Evolutionary conservation across 2,113 vertebrate genomes (phyloP), one percentile per base, ranked within the genome.

Genomic region (Mormyrus lacerda): DNA sequence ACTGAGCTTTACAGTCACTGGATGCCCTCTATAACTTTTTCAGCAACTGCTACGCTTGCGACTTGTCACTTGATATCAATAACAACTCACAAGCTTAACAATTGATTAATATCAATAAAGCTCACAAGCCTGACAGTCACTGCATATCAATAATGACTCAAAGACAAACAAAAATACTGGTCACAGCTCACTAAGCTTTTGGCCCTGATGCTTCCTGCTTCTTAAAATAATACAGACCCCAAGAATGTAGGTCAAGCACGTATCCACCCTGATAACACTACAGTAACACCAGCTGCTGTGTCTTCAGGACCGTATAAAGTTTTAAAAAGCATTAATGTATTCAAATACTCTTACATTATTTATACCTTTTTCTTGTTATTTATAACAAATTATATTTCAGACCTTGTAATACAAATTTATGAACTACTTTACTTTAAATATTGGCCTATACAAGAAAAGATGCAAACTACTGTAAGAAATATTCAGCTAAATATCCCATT

Each of bases 221-320:
- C 90, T 85, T 42, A 91, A 93, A 91, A 91, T 92, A 93, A 88
- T 51, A 79, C 39, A 87, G 89, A 89, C 91, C 91, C 82, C 55
- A 42, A 91, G 90, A 92, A 93, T 93, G 89, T 92, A 93, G 93
- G 92, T 93, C 93, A 93, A 88, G 89, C 88, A 27, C 79, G 39
- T 58, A 19, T 90, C 48, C 90, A 69, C 69, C 44, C 89, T 86
- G 90, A 89, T 82, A 55, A 35, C 88, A 85, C 27, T n/a, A 47
- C 44, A 89, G 79, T 27, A 88, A 55, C 88, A 87, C 87, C 51
- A 79, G 87, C 87, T 47, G 61, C 76, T 11, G n/a, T 35, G 65
- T 76, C 7, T 65, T 88, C 79, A 91, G 89, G 90, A 91, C 90
- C 85, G 91, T 91, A 92, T 89, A 90, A n/a, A 61, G 24, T 27